phyloP scores from a whole-genome alignment of 2,888 invertebrate species.

The Andrena bicolor region DNA sequence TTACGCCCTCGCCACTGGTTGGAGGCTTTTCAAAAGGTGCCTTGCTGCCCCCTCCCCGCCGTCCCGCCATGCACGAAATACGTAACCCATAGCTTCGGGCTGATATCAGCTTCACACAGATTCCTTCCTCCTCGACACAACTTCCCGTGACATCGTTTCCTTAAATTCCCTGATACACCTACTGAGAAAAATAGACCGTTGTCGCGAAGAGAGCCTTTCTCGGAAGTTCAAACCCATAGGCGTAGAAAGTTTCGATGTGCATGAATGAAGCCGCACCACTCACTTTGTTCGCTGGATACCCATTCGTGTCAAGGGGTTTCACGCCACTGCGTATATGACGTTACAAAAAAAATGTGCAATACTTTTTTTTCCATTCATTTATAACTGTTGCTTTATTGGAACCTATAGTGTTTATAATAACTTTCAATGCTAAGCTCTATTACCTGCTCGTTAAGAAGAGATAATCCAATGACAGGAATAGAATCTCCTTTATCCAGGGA shows the following conservation, averaged over 20 bases:
- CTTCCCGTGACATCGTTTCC: slow-evolving; percentile 66
- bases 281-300: neutral
- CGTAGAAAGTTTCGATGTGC: slow-evolving; percentile 42
- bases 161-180: slow-evolving; percentile 58
- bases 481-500: too few relatives aligned
- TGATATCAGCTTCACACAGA: slow-evolving; percentile 61
- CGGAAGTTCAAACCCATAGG: slow-evolving; percentile 43
- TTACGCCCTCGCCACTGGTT: slow-evolving; percentile 59
- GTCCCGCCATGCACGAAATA: slow-evolving; percentile 60
- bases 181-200: slow-evolving; percentile 53
- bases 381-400: neutral
- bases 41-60: slow-evolving; percentile 7
- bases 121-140: slow-evolving; percentile 50
- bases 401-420: neutral
- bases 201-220: slow-evolving; percentile 33
- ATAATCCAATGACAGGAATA: too few relatives aligned
- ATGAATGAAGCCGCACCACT: slow-evolving; percentile 25
- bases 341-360: neutral
- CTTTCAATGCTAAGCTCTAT: too few relatives aligned
- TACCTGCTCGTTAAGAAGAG: too few relatives aligned
- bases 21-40: slow-evolving; percentile 60
- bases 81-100: slow-evolving; percentile 72
- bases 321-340: neutral
- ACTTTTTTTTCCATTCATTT: neutral
- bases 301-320: neutral